Conservation (phyloP, 2,888 invertebrate genomes). For the Stenotaenia linearis region DNA sequence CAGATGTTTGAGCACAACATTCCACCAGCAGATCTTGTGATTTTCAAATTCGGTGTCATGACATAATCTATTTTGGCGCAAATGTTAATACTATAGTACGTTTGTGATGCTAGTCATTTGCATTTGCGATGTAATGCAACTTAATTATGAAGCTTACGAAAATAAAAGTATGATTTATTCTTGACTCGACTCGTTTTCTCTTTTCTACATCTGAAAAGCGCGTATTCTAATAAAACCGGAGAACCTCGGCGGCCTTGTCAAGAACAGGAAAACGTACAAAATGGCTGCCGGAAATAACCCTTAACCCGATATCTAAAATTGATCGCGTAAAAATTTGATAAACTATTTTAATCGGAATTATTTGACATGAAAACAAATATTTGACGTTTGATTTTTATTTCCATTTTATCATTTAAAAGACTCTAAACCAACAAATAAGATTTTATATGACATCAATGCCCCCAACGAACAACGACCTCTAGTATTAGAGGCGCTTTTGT, state of each 20-base stretch:
- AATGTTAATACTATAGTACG: neutral
- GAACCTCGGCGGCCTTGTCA: too few relatives aligned
- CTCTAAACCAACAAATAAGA: neutral
- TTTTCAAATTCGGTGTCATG: neutral
- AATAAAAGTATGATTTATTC: neutral
- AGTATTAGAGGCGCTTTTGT: slow-evolving; percentile 6
- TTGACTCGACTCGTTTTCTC: neutral
- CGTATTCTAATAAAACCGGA: too few relatives aligned
- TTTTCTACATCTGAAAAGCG: neutral
- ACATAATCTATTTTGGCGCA: neutral
- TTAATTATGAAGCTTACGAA: neutral
- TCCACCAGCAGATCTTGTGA: neutral
- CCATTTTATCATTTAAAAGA: neutral
- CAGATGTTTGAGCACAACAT: neutral
- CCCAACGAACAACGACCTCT: slow-evolving; percentile 13
- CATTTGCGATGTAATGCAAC: neutral
- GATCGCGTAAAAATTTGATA: too few relatives aligned
- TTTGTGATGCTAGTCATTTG: slow-evolving; percentile 13
- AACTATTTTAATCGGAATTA: too few relatives aligned
- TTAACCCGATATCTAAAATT: neutral
- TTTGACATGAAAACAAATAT: neutral
- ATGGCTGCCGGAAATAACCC: neutral
- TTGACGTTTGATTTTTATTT: neutral
- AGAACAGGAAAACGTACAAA: neutral
- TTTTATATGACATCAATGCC: neutral